Conservation (phyloP, 1,140 invertebrate genomes). For the Hylaeus volcanicus region DNA sequence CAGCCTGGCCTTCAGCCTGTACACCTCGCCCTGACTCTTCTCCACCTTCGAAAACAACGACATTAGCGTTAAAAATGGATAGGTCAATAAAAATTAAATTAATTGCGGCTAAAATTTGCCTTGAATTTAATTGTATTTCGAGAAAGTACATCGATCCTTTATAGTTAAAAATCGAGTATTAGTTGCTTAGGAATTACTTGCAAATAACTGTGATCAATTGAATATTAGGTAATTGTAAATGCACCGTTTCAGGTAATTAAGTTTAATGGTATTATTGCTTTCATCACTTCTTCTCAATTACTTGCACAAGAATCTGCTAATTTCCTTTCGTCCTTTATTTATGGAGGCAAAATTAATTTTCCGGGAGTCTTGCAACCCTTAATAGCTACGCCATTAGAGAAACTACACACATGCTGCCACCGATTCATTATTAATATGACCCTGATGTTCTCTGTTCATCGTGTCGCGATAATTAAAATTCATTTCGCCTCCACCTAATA, state of each 20-base stretch:
- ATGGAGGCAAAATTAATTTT: constrained; percentile 1
- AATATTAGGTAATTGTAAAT: too few species aligned
- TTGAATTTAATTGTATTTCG: too few species aligned
- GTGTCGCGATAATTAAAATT: constrained; percentile 13
- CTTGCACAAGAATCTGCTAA: background rate
- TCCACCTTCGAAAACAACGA: constrained; percentile 66
- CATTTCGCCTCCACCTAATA: background rate
- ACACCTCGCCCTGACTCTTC: constrained; percentile 96
- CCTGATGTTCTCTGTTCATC: background rate
- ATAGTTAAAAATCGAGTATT: too few species aligned
- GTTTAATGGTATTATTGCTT: too few species aligned
- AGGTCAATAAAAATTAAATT: too few species aligned
- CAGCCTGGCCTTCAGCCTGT: constrained; percentile 94
- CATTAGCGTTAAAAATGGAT: background rate
- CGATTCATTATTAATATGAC: constrained; percentile 3
- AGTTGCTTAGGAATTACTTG: too few species aligned
- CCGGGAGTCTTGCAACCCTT: background rate
- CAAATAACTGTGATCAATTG: too few species aligned
- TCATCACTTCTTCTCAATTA: too few species aligned
- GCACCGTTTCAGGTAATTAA: too few species aligned
- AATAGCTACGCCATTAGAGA: background rate
- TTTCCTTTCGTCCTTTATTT: background rate
- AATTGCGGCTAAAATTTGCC: too few species aligned
- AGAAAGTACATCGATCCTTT: too few species aligned
- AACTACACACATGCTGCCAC: background rate